These are phyloP conservation scores for Hyperoplus immaculatus DNA, from an alignment of 2,797 vertebrate species.

Conservation along the genomic window DNA sequence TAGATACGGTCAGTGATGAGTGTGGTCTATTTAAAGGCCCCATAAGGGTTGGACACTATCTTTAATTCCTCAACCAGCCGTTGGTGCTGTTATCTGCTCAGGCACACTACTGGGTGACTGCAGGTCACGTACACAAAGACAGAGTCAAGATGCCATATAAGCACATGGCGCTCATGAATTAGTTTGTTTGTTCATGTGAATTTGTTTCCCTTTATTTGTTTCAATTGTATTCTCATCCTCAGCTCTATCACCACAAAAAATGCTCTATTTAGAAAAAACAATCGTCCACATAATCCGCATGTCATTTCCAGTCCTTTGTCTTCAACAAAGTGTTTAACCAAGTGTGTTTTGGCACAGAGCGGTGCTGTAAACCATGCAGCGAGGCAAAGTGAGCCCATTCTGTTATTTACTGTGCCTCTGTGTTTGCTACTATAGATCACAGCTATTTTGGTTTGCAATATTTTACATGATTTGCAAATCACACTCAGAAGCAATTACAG, in stretches of 20 bases:
- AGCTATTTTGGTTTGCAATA: slow-evolving; percentile 39
- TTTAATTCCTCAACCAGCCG: slow-evolving; percentile 51
- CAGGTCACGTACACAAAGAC: slow-evolving; percentile 48
- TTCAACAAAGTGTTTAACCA: slow-evolving; percentile 42
- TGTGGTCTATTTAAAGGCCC: slow-evolving; percentile 65
- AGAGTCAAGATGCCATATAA: slow-evolving; percentile 33
- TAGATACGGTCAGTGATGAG: slow-evolving; percentile 63
- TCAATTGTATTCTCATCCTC: neutral
- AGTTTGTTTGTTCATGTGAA: slow-evolving; percentile 11
- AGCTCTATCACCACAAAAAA: neutral
- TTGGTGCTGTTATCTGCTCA: slow-evolving; percentile 45
- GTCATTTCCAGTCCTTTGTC: slow-evolving; percentile 36
- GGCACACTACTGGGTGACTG: slow-evolving; percentile 27
- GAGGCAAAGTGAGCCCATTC: slow-evolving; percentile 36
- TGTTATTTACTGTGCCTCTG: slow-evolving; percentile 35
- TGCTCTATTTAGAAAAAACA: slow-evolving; percentile 15
- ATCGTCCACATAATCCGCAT: slow-evolving; percentile 22
- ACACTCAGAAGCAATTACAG: slow-evolving; percentile 34
- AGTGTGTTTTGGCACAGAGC: slow-evolving; percentile 34
- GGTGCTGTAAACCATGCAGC: slow-evolving; percentile 23
- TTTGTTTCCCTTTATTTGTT: neutral
- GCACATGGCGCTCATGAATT: slow-evolving; percentile 11
- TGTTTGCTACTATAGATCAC: slow-evolving; percentile 31
- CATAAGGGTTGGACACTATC: slow-evolving; percentile 54
- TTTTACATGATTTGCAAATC: slow-evolving; percentile 49